Evolutionary conservation across 2,113 vertebrate species (phyloP).

Genomic region (Circaetus gallicus): DNA sequence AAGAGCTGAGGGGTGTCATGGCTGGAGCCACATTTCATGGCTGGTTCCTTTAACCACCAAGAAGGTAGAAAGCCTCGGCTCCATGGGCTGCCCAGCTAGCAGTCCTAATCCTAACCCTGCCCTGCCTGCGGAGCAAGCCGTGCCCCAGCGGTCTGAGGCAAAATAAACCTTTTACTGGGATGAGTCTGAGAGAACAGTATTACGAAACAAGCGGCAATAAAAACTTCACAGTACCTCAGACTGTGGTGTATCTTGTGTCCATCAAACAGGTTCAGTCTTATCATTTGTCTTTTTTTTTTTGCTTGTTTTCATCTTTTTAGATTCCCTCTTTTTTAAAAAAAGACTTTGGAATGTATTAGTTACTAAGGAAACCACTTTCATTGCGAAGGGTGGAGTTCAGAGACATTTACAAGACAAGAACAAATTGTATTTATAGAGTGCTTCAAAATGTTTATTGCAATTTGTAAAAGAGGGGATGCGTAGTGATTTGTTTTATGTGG

Average conservation of each 20-base stretch:
- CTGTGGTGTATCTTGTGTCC: background rate
- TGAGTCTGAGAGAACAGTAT: background rate
- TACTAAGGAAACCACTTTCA: background rate
- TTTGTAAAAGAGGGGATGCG: background rate
- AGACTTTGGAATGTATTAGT: background rate
- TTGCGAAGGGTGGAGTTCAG: background rate
- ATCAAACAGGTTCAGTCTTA: background rate
- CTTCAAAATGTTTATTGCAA: constrained; percentile 9
- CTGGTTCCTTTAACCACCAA: background rate
- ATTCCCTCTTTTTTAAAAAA: background rate
- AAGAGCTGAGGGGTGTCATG: background rate
- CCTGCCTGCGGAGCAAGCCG: accelerated
- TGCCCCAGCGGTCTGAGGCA: accelerated
- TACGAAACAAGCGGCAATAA: background rate
- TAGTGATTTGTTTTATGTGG: background rate
- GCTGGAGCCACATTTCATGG: background rate
- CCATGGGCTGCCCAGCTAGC: accelerated
- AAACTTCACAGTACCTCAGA: background rate
- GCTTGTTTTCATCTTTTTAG: background rate
- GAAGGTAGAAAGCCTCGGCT: background rate
- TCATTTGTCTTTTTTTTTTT: background rate
- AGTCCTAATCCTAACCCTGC: background rate
- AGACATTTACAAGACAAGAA: background rate
- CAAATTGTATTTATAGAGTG: background rate
- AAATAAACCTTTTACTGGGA: background rate